Base-by-base conservation (phyloP, 2,113 vertebrate species). In the Pseudorasbora parva region DNA sequence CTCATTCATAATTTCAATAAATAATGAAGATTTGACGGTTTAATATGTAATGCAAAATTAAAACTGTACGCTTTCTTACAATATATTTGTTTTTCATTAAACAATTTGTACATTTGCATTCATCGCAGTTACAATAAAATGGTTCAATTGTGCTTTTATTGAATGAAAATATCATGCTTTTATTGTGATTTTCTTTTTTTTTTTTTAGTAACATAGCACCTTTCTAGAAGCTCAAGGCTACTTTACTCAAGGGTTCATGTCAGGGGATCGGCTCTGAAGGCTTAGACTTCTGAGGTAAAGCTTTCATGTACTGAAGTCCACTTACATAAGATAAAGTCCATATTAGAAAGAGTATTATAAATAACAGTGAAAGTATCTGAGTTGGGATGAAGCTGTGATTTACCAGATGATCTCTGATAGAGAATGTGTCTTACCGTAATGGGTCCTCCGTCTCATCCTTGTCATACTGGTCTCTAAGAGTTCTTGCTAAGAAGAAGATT, bases 401-500 rank as follows among this genome's bases (percentile, higher is more conserved):
- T 75, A 33, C 17, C 41, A 68, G n/a, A 11, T 56, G 56, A 6
- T 17, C 60, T 51, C 17, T 81, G 19, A 27, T n/a, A 72, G 2
- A 72, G n/a, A 19, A n/a, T 47, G n/a, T 73, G 15, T 41, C 41
- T 94, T 93, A 98, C 97, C 95, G 91, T 51, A 93, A 82, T 0
- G 95, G 94, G 59, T 95, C 94, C 79, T 95, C 94, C 0, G 88
- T 84, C 86, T 95, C 95, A 45, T 95, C 95, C 10, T 92, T 93
- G 15, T 93, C 91, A 56, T 95, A 94, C 57, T 96, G 95, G 66
- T 94, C 95, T 73, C 95, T 91, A 87, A 97, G 91, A 12, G 91
- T 94, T 88, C 91, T 94, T 57, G 95, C 91, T 78, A 98, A 85
- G 91, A 99, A 96, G 91, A 96, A 95, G 87, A 97, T 87, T 17